Evolutionary conservation across 92 coral and sea anemone genomes (phyloP).

Genomic region (Epizoanthus stellaris): DNA sequence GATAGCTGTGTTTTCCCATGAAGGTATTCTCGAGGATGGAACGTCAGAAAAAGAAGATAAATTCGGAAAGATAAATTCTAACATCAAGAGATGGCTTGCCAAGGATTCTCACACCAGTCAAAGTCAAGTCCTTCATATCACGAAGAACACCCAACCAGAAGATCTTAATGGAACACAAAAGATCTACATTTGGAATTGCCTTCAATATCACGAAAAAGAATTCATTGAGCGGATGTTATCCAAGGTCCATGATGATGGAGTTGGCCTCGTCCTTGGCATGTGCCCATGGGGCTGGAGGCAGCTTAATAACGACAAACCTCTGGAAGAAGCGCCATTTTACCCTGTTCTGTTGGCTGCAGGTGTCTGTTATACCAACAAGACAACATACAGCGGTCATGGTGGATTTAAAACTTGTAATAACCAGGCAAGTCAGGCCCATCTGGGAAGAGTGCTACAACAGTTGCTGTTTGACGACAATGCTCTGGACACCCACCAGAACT

Average conservation of each 20-base stretch:
- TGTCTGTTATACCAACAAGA: constrained; percentile 30
- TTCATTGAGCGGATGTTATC: constrained; percentile 23
- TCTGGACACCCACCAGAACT: neutral
- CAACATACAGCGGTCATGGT: constrained; percentile 23
- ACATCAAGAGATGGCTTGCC: constrained; percentile 38
- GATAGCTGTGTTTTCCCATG: constrained; percentile 38
- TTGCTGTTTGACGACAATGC: neutral
- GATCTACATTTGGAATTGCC: constrained; percentile 35
- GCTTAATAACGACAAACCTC: constrained; percentile 23
- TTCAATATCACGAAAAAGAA: constrained; percentile 1
- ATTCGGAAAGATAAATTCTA: constrained; percentile 5
- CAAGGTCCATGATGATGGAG: constrained; percentile 30
- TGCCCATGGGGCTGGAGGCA: constrained; percentile 57
- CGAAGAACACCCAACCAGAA: neutral
- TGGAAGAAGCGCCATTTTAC: constrained; percentile 39
- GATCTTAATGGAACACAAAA: constrained; percentile 19
- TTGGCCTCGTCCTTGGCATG: constrained; percentile 33
- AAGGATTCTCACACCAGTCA: constrained; percentile 29
- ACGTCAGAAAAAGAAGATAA: neutral
- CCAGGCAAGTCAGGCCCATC: constrained; percentile 32
- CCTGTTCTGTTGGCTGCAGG: constrained; percentile 43
- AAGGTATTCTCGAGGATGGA: neutral
- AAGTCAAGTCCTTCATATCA: constrained; percentile 22
- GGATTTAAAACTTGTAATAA: constrained; percentile 9
- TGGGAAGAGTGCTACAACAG: constrained; percentile 18